Percentiles rank a stretch among this genome's conserved stretches.
phyloP scores from a whole-genome alignment of 2,888 invertebrate species.

The Oxystoma pomonae region DNA sequence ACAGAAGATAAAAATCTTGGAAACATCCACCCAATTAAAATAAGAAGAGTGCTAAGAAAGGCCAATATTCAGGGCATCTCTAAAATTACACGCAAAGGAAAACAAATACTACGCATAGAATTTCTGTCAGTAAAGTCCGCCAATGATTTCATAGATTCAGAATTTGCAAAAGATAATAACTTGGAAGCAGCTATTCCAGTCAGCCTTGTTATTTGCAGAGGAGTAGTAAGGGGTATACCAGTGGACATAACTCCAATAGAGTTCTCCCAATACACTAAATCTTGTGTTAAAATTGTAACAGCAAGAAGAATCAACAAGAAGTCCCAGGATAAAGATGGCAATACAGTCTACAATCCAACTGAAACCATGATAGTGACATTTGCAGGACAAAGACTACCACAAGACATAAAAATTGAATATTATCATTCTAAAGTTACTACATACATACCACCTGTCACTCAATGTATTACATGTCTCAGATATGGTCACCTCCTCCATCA shows the following conservation, averaged over 20 bases:
- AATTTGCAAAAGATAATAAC: background rate
- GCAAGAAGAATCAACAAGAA: background rate
- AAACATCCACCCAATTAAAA: background rate
- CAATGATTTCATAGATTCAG: background rate
- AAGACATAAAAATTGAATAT: background rate
- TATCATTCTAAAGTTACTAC: background rate
- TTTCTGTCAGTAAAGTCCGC: background rate
- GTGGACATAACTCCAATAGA: background rate
- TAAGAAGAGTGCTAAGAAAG: background rate
- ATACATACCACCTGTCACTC: background rate
- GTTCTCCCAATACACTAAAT: no score
- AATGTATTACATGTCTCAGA: background rate
- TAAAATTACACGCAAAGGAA: background rate
- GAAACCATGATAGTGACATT: background rate
- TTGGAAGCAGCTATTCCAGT: background rate
- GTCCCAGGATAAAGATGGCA: background rate
- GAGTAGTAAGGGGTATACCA: background rate
- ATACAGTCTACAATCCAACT: background rate
- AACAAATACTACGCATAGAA: background rate
- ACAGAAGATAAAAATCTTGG: background rate
- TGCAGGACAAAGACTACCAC: background rate
- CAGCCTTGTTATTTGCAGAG: background rate
- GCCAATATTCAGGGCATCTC: background rate
- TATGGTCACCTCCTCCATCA: background rate
- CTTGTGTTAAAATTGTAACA: no score